phyloP scores from a whole-genome alignment of 2,113 vertebrate species.

The Asarcornis scutulata region DNA sequence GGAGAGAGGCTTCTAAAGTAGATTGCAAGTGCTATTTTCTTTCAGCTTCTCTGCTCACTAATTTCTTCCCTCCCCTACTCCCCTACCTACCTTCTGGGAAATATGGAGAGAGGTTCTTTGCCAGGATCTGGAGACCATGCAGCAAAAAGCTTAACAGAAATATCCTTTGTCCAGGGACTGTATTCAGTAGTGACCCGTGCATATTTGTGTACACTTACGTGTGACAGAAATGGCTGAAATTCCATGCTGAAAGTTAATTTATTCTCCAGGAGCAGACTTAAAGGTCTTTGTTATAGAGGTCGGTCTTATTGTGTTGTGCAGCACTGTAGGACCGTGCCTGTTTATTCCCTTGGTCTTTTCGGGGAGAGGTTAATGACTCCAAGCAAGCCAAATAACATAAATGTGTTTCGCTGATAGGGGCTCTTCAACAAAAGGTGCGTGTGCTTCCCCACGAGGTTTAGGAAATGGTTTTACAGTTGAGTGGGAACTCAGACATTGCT shows the following conservation, averaged over 20 bases:
- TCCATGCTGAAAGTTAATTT: background rate
- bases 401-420: background rate
- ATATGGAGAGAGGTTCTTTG: background rate
- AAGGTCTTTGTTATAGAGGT: background rate
- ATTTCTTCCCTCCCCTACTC: background rate
- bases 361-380: background rate
- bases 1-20: background rate
- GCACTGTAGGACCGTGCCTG: background rate
- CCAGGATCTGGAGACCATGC: background rate
- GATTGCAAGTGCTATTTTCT: background rate
- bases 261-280: background rate
- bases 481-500: background rate
- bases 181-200: background rate
- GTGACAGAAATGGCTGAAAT: background rate
- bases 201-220: background rate
- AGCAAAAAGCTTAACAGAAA: background rate
- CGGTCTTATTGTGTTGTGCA: background rate
- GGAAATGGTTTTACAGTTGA: background rate
- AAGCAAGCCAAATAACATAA: background rate
- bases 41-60: background rate
- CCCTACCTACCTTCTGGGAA: background rate
- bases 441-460: background rate
- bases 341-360: background rate
- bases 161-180: background rate
- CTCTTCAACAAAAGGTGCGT: background rate